Evolutionary conservation across 1,140 invertebrate genomes (phyloP).

Genomic region (Brachionus calyciflorus): DNA sequence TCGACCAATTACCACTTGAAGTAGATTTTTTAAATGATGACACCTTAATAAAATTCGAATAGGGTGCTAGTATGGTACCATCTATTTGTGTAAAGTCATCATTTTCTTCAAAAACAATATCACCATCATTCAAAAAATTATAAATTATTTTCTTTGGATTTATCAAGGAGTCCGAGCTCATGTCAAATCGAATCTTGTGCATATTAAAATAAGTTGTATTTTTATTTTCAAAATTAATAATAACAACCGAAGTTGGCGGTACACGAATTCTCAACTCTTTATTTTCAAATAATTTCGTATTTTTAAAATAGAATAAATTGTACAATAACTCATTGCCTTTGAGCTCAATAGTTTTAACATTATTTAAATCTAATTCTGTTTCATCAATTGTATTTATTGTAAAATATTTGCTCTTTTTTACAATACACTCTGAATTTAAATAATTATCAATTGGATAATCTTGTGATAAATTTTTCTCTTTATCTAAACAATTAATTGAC

Average conservation of each 20-base stretch:
- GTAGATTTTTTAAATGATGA: neutral
- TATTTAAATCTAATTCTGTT: neutral
- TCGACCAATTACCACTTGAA: neutral
- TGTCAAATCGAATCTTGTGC: neutral
- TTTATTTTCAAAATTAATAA: conserved; percentile 17
- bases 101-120: neutral
- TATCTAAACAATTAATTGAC: neutral
- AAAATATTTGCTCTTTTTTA: neutral
- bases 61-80: neutral
- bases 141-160: neutral
- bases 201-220: neutral
- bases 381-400: neutral
- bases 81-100: neutral
- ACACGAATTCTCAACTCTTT: neutral
- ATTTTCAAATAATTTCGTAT: neutral
- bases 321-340: neutral
- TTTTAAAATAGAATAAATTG: conserved; percentile 23
- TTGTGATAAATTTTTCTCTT: neutral
- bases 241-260: neutral
- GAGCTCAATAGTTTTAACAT: neutral
- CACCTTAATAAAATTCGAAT: neutral
- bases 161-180: neutral
- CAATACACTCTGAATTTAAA: neutral
- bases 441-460: conserved; percentile 5
- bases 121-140: neutral